Percentiles rank a stretch among this genome's conserved stretches.
phyloP scores from a whole-genome alignment of 2,888 invertebrate species.

The Heliconius erato region DNA sequence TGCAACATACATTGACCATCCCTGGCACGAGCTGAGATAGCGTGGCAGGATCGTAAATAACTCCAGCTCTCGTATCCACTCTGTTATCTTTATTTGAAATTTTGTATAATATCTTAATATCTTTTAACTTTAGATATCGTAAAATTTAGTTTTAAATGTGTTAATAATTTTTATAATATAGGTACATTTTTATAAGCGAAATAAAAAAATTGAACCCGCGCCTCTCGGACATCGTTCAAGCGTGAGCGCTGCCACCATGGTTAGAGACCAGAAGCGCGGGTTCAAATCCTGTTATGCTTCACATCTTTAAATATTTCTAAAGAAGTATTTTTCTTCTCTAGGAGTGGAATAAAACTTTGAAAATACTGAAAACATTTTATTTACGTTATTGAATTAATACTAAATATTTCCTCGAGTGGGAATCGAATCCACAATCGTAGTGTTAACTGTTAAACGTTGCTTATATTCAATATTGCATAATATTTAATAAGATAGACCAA shows the following conservation, averaged over 20 bases:
- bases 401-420: background rate
- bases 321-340: no score
- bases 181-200: no score
- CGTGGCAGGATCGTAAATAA: conserved; percentile 21
- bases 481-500: background rate
- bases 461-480: background rate
- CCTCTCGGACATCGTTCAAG: no score
- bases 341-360: no score
- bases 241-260: no score
- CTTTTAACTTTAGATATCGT: background rate
- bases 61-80: conserved; percentile 13
- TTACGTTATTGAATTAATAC: no score
- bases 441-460: background rate
- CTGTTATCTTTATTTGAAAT: conserved; percentile 19
- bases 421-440: background rate
- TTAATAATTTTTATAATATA: background rate
- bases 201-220: no score
- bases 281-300: no score
- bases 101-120: conserved; percentile 19
- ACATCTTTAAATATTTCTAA: no score
- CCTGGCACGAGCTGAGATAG: conserved; percentile 22
- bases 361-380: no score
- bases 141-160: background rate
- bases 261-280: no score
- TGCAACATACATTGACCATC: background rate